These are phyloP conservation scores for Anhinga anhinga DNA, from an alignment of 2,113 vertebrate species.

Conservation along the genomic window DNA sequence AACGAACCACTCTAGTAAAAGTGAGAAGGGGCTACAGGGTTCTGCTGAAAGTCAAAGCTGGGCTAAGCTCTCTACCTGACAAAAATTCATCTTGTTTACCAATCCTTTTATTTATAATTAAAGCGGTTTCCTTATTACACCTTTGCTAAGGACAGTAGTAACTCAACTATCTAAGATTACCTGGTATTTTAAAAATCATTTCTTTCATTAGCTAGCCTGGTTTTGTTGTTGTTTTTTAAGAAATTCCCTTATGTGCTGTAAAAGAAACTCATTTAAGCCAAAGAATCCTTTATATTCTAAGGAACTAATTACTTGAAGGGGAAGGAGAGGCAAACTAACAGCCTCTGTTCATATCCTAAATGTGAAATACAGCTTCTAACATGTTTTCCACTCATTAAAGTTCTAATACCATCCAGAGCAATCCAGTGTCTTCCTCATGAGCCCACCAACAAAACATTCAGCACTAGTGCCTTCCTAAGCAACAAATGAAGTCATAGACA, in stretches of 20 bases:
- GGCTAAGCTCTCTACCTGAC: not conserved
- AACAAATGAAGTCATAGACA: not conserved
- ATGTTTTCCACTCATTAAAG: not conserved
- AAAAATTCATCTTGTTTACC: not conserved
- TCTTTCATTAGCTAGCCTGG: not conserved
- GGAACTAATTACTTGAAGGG: not conserved
- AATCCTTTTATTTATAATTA: not conserved
- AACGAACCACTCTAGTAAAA: not conserved
- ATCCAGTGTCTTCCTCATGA: slow-evolving; percentile 21
- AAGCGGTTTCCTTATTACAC: not conserved
- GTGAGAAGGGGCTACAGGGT: not conserved
- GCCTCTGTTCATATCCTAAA: not conserved
- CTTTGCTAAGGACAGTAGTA: not conserved
- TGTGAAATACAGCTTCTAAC: not conserved
- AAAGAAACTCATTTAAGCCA: not conserved
- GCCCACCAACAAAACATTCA: not conserved
- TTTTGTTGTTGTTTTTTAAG: not conserved
- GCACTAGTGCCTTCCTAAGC: slow-evolving; percentile 22
- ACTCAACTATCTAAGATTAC: not conserved
- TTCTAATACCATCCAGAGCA: slow-evolving; percentile 38
- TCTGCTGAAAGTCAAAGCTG: not conserved
- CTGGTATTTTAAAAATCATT: not conserved
- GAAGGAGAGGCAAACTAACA: not conserved
- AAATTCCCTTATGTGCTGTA: not conserved
- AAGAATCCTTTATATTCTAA: slow-evolving; percentile 3